Evolutionary conservation across 2,888 invertebrate genomes (phyloP).

Genomic region (Glyphotaelius pellucidus): DNA sequence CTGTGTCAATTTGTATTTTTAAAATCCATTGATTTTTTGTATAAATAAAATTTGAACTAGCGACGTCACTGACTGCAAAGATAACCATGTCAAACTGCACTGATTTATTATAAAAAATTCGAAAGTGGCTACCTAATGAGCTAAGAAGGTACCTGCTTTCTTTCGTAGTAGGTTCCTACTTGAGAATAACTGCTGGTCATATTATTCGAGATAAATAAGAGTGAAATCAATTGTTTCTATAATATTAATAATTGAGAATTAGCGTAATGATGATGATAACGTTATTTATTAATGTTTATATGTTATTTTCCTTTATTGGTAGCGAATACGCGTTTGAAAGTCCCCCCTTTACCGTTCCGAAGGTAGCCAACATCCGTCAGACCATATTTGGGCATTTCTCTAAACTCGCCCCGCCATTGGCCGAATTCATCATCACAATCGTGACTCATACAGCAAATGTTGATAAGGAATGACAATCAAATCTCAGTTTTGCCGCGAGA

Average conservation of each 20-base stretch:
- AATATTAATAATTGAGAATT: neutral
- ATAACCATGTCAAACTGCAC: neutral
- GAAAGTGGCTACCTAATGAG: neutral
- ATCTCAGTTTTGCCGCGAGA: slow-evolving; percentile 3
- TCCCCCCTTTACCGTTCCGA: slow-evolving; percentile 27
- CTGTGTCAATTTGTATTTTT: no score
- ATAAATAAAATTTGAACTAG: no score
- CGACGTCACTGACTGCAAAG: neutral
- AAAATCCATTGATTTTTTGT: no score
- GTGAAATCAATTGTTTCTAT: neutral
- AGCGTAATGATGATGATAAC: neutral
- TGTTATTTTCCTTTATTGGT: neutral
- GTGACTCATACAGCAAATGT: slow-evolving; percentile 53
- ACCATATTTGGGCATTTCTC: slow-evolving; percentile 82
- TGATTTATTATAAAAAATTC: neutral
- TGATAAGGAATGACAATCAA: slow-evolving; percentile 5
- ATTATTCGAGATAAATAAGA: neutral
- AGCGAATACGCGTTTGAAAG: slow-evolving; percentile 28
- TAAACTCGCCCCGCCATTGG: slow-evolving; percentile 79
- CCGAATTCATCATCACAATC: slow-evolving; percentile 71
- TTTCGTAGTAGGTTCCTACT: neutral
- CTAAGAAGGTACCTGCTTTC: neutral
- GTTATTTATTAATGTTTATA: neutral
- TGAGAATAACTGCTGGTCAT: neutral
- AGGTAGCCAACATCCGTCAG: slow-evolving; percentile 71